phyloP scores from a whole-genome alignment of 2,888 invertebrate genomes.

The Parapristionchus giblindavisi region DNA sequence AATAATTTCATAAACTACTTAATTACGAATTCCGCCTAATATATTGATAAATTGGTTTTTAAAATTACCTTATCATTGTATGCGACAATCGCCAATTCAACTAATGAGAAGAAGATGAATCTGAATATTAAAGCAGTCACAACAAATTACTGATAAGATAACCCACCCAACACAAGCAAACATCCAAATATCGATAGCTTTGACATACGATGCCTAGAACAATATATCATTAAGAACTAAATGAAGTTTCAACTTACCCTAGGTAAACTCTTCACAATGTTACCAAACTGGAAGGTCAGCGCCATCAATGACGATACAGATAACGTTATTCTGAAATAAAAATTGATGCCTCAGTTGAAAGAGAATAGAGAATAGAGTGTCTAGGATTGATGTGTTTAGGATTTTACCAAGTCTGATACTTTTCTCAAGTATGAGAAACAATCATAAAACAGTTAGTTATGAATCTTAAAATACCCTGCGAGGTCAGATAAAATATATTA shows the following conservation, averaged over 20 bases:
- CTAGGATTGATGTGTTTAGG: too few species aligned
- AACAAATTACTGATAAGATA: not conserved
- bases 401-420: too few species aligned
- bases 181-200: constrained; percentile 68
- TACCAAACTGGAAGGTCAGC: constrained; percentile 68
- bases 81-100: constrained; percentile 67
- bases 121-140: constrained; percentile 39
- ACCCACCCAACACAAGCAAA: constrained; percentile 57
- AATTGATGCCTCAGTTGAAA: not conserved
- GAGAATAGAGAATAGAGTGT: too few species aligned
- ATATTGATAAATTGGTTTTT: not conserved
- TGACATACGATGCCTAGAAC: constrained; percentile 64
- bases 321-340: constrained; percentile 60
- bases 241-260: constrained; percentile 44
- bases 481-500: too few species aligned
- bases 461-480: too few species aligned
- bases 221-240: too few species aligned
- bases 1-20: too few species aligned
- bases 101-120: constrained; percentile 62
- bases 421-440: too few species aligned
- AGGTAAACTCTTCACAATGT: constrained; percentile 65
- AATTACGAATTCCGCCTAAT: too few species aligned
- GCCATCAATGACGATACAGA: constrained; percentile 69
- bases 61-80: constrained; percentile 65
- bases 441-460: too few species aligned